A percentile compares a stretch with the other conserved stretches of the same genome.
phyloP scores from a whole-genome alignment of 2,797 vertebrate genomes.

The Chaunax sp. region DNA sequence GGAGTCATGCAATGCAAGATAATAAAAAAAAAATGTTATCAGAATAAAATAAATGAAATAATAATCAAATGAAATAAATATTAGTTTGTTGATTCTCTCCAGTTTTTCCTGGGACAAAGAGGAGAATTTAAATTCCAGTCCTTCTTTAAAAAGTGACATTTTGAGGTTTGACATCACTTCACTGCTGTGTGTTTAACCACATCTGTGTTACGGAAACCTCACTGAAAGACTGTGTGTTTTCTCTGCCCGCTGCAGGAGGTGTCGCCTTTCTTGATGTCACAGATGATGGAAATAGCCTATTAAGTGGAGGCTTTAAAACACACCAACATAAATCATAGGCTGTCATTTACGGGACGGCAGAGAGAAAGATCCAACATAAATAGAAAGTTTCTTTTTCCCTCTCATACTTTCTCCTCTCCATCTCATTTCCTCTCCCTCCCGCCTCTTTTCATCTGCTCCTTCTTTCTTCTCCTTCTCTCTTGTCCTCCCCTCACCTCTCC shows the following conservation, averaged over 20 bases:
- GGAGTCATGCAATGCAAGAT: too few species aligned
- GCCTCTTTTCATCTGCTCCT: not conserved
- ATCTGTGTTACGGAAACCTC: constrained; percentile 20
- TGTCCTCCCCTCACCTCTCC: not conserved
- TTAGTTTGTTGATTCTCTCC: too few species aligned
- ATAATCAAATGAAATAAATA: too few species aligned
- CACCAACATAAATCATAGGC: constrained; percentile 56
- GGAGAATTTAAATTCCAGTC: too few species aligned
- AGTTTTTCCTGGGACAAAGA: too few species aligned
- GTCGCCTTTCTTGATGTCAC: constrained; percentile 29
- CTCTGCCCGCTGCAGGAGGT: constrained; percentile 38
- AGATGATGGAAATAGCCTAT: constrained; percentile 60
- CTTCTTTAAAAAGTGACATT: too few species aligned
- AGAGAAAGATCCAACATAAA: constrained; percentile 57
- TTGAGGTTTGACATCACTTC: not conserved
- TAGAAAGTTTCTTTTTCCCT: constrained; percentile 13
- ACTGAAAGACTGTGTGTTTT: constrained; percentile 11
- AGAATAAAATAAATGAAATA: too few species aligned
- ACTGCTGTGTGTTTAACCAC: constrained; percentile 29
- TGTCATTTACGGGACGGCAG: too few species aligned
- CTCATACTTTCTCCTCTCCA: not conserved
- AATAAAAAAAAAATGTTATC: too few species aligned
- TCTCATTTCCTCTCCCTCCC: constrained; percentile 3
- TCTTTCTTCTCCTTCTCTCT: not conserved
- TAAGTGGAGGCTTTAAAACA: constrained; percentile 44